Conservation (phyloP, 1,140 invertebrate species). For the Lordiphosa mommai region DNA sequence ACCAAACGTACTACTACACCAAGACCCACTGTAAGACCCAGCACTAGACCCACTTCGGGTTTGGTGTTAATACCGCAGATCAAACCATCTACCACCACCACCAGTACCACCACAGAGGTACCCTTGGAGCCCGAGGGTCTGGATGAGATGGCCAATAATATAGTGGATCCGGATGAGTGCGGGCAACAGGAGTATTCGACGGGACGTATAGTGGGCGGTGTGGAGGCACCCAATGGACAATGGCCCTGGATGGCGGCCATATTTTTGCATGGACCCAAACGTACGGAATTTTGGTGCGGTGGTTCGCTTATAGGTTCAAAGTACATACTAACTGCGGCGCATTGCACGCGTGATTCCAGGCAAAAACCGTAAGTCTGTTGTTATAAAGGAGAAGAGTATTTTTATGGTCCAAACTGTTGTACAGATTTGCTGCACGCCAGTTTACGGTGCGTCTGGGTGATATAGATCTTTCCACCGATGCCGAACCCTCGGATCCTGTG, state of each 20-base stretch:
- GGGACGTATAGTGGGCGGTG: constrained; percentile 93
- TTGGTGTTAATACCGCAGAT: constrained; percentile 75
- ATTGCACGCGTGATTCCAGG: constrained; percentile 92
- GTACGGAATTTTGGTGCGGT: constrained; percentile 96
- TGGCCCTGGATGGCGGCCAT: constrained; percentile 98
- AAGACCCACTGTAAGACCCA: constrained; percentile 25
- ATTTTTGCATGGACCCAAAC: constrained; percentile 90
- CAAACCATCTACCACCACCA: constrained; percentile 74
- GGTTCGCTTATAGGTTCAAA: constrained; percentile 90
- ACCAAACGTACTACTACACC: constrained; percentile 39
- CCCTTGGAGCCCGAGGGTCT: constrained; percentile 55
- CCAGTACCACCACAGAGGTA: constrained; percentile 76
- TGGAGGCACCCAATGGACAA: constrained; percentile 88
- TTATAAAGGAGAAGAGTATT: not conserved
- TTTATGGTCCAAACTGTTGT: constrained; percentile 9
- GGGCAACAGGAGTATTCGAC: constrained; percentile 90
- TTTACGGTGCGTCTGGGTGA: constrained; percentile 94
- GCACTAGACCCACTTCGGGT: constrained; percentile 38
- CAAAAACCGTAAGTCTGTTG: constrained; percentile 91
- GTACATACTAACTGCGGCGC: constrained; percentile 93
- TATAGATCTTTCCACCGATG: constrained; percentile 89
- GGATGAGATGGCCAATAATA: constrained; percentile 77
- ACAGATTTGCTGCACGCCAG: constrained; percentile 90
- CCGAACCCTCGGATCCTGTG: constrained; percentile 89
- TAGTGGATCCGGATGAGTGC: constrained; percentile 84